A percentile compares a stretch with the other conserved stretches of the same genome.
Evolutionary conservation across 2,888 invertebrate species (phyloP).

Genomic region (Thyatira batis): DNA sequence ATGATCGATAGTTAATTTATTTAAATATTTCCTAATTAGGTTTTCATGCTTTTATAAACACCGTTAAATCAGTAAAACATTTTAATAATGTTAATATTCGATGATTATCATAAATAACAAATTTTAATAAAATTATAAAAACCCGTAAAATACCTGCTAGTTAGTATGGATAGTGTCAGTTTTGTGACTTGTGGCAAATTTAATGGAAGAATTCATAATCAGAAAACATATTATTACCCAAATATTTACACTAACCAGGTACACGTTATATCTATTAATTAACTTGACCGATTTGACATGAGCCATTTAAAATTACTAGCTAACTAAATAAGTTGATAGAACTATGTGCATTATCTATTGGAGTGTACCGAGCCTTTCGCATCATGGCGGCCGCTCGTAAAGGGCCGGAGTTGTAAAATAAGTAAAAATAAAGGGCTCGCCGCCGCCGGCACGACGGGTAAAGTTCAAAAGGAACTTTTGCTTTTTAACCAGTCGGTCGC

Average conservation of each 20-base stretch:
- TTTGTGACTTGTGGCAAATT: no score
- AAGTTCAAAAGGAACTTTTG: conserved; percentile 73
- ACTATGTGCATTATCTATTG: conserved; percentile 41
- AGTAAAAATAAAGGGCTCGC: conserved; percentile 66
- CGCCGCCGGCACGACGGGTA: conserved; percentile 52
- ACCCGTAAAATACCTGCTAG: neutral
- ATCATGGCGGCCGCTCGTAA: conserved; percentile 63
- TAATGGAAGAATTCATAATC: no score
- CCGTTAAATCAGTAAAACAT: neutral
- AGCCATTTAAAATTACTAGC: no score
- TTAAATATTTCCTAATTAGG: neutral
- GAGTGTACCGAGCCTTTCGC: conserved; percentile 51
- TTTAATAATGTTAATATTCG: neutral
- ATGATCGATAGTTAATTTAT: neutral
- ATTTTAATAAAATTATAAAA: neutral
- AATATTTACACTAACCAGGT: no score
- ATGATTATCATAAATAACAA: neutral
- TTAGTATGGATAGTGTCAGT: no score
- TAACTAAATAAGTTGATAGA: conserved; percentile 29
- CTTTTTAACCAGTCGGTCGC: conserved; percentile 75
- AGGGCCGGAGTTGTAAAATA: conserved; percentile 65
- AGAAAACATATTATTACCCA: no score
- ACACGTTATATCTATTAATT: no score
- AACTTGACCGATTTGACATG: no score
- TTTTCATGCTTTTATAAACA: neutral